phyloP scores from a whole-genome alignment of 2,797 vertebrate genomes.

The Scolopax bukidnonensis region DNA sequence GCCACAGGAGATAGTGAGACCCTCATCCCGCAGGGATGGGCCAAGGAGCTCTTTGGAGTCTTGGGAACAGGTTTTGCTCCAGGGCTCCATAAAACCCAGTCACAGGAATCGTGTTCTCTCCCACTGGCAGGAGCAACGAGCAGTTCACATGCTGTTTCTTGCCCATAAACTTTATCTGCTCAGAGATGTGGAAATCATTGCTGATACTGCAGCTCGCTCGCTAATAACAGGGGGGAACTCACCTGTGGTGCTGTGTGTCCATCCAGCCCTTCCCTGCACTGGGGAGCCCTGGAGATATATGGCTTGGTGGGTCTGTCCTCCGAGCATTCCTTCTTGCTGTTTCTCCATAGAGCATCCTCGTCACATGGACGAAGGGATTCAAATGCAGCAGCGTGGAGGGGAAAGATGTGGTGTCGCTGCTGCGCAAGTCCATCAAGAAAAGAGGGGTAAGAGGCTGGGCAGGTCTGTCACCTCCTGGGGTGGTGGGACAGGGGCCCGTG shows the following conservation, averaged over 20 bases:
- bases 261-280: neutral
- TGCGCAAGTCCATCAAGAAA: conserved; percentile 89
- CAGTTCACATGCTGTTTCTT: fast-evolving
- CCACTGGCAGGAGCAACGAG: fast-evolving
- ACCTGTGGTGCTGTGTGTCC: fast-evolving
- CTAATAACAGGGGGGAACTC: neutral
- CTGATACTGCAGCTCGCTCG: fast-evolving
- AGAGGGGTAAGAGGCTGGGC: conserved; percentile 84
- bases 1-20: fast-evolving
- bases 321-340: neutral
- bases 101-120: neutral
- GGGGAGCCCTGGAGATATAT: fast-evolving
- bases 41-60: neutral
- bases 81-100: neutral
- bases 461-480: neutral
- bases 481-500: fast-evolving
- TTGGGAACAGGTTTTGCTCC: neutral
- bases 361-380: conserved; percentile 95
- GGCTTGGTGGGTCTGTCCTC: neutral
- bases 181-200: neutral
- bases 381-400: conserved; percentile 92
- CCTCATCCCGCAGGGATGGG: fast-evolving
- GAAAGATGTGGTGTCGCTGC: conserved; percentile 87
- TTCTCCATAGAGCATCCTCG: conserved; percentile 84
- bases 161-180: neutral